Evolutionary conservation across 2,888 invertebrate genomes (phyloP), one percentile per base, ranked within the genome.

Genomic region (Schizotus pectinicornis): DNA sequence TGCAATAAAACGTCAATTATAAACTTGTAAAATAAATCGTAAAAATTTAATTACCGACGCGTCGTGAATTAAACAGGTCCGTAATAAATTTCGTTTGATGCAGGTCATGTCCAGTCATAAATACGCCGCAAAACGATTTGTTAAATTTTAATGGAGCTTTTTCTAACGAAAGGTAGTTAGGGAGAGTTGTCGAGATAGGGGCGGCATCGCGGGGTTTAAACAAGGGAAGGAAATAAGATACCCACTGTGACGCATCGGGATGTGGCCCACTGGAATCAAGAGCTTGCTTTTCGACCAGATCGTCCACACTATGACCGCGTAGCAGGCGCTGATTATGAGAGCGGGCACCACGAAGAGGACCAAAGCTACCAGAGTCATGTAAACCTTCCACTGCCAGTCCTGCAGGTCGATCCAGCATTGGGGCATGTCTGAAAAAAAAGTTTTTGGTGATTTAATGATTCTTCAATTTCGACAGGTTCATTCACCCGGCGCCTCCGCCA

Each of bases 361-460:
- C 33, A 90, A 80, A 1, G 94, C 88, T 3, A 95, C 90, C 14
- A 92, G 75, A 0, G 90, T 89, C 89, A 96, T 90, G 83, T 95
- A 96, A 52, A 95, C 83, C 79, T 92, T 90, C 95, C 95, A 95
- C 50, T 90, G 85, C 76, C 85, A 83, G 0, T 87, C 85, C 0
- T 87, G 83, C 54, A 95, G 80, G 38, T 94, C 92, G 70, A 95
- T 94, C 94, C 94, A 95, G 78, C 95, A 95, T 78, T 95, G 95
- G 0, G 86, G 81, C 73, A 87, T 83, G 1, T 86, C 88, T 88
- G 77, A 2, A 72, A 76, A 53, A 66, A 38, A 51, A 42, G 37
- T 43, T 56, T n/a, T n/a, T n/a, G n/a, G n/a, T n/a, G n/a, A n/a
- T n/a, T n/a, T n/a, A n/a, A n/a, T n/a, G n/a, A n/a, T n/a, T n/a